Evolutionary conservation across 35 echinoderm and acorn worm species (phyloP).

Genomic region (Apostichopus japonicus): DNA sequence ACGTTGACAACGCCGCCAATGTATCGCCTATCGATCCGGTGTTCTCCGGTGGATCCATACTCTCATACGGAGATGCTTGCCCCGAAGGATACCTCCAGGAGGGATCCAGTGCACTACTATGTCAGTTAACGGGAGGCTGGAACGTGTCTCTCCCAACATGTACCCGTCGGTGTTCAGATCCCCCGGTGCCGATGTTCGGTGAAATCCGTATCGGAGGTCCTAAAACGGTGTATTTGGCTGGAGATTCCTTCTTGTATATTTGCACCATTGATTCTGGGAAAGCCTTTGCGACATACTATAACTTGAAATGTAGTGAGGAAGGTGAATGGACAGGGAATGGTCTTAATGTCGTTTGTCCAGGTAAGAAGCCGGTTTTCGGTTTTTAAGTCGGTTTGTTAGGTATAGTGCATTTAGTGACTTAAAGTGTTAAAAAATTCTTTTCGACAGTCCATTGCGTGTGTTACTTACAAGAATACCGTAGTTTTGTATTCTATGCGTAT

Average conservation of each 20-base stretch:
- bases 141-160: constrained; percentile 13
- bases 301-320: neutral
- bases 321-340: constrained; percentile 42
- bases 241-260: neutral
- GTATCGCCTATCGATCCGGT: neutral
- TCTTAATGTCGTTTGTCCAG: neutral
- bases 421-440: no score
- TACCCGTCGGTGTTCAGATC: neutral
- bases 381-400: no score
- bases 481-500: no score
- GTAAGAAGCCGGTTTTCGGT: neutral
- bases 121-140: constrained; percentile 12
- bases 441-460: no score
- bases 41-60: neutral
- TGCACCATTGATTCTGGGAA: constrained; percentile 5
- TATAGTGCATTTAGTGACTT: no score
- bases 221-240: neutral
- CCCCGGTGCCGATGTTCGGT: constrained; percentile 28
- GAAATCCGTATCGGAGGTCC: constrained; percentile 20
- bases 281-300: neutral
- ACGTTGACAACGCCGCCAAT: neutral
- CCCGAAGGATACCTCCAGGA: constrained; percentile 33
- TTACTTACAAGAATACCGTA: no score
- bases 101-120: neutral
- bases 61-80: constrained; percentile 8